Conservation (phyloP, 2,888 invertebrate genomes). For the Cerastis leucographa region DNA sequence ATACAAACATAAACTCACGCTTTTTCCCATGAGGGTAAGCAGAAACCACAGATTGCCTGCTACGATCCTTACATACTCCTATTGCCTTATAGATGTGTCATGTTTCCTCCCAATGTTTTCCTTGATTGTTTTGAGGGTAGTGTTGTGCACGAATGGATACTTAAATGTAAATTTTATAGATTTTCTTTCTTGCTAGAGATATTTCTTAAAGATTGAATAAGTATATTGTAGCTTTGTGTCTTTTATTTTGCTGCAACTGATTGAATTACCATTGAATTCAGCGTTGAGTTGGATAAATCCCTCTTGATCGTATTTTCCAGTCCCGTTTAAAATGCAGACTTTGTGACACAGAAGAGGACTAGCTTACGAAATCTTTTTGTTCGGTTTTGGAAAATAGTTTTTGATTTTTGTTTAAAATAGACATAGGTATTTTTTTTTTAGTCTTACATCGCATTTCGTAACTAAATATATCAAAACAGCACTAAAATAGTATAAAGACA, state of each 20-base stretch:
- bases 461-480: neutral
- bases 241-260: conserved; percentile 10
- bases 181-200: neutral
- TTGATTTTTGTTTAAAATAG: neutral
- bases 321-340: conserved; percentile 14
- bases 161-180: neutral
- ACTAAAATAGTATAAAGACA: neutral
- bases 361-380: neutral
- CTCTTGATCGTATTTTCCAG: conserved; percentile 1
- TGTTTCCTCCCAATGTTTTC: neutral
- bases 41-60: too few relatives aligned
- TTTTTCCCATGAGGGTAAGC: too few relatives aligned
- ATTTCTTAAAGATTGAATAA: conserved; percentile 16
- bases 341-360: conserved; percentile 2
- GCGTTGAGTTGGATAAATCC: conserved; percentile 18
- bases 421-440: neutral
- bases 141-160: neutral
- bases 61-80: too few relatives aligned
- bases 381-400: neutral
- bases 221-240: neutral
- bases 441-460: neutral
- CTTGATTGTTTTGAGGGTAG: neutral
- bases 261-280: conserved; percentile 17
- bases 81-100: neutral
- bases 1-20: too few relatives aligned